A percentile compares a stretch with the other conserved stretches of the same genome.
Conservation (phyloP, 2,113 vertebrate species). For the Odontophorus gujanensis region DNA sequence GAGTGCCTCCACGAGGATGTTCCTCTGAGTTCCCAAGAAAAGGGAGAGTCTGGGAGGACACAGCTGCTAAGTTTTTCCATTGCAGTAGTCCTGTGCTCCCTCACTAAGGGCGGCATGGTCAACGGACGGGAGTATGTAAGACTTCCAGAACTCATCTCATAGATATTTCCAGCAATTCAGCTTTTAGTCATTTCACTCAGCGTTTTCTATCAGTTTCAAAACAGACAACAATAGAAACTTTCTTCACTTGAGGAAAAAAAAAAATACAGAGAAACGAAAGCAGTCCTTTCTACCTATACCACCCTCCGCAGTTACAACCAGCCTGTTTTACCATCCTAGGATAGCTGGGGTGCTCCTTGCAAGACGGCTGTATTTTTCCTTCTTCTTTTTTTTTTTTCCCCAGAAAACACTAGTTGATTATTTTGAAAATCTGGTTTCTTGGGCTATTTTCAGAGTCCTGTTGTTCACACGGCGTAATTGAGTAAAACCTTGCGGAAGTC, state of each 20-base stretch:
- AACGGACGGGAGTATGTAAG: neutral
- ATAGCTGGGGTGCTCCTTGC: neutral
- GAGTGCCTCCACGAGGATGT: neutral
- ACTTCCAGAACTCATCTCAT: conserved; percentile 25
- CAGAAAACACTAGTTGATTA: neutral
- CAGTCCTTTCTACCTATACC: conserved; percentile 29
- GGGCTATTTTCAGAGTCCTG: neutral
- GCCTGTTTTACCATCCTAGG: neutral
- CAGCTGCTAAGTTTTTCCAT: conserved; percentile 25
- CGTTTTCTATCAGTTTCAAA: conserved; percentile 58
- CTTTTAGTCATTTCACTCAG: conserved; percentile 21
- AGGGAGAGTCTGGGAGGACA: neutral
- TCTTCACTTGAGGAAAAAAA: conserved; percentile 21
- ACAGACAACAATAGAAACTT: conserved; percentile 60
- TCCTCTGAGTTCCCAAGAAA: neutral
- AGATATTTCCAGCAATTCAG: conserved; percentile 65
- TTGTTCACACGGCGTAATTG: neutral
- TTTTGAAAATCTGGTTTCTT: neutral
- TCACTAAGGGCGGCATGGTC: neutral
- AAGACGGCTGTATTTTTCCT: neutral
- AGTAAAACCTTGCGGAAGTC: neutral
- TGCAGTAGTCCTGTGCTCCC: neutral
- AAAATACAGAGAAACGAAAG: neutral
- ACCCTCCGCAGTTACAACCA: neutral
- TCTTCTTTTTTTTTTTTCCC: neutral